A percentile compares a stretch with the other conserved stretches of the same genome.
Conservation (phyloP, 2,113 vertebrate species). For the Megalops atlanticus region DNA sequence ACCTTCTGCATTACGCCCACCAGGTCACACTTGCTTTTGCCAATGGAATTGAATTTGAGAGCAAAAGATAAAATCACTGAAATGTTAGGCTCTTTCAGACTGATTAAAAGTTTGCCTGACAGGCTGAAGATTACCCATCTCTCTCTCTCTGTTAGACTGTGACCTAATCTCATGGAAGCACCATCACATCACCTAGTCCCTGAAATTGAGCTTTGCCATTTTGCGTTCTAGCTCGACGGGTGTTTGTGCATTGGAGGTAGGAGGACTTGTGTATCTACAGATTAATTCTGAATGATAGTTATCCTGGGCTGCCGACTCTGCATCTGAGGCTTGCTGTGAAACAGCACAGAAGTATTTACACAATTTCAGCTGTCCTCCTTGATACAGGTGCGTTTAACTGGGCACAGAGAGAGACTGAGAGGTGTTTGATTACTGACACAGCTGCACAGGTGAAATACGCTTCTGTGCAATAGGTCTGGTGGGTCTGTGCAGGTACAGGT, state of each 20-base stretch:
- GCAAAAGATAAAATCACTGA: too few relatives aligned
- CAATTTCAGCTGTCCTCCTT: background rate
- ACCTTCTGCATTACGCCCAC: too few relatives aligned
- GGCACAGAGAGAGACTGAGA: background rate
- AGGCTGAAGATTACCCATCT: too few relatives aligned
- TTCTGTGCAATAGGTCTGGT: background rate
- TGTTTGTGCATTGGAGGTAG: background rate
- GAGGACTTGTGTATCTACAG: background rate
- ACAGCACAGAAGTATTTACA: background rate
- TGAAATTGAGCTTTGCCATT: background rate
- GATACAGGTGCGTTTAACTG: background rate
- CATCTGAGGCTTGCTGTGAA: too few relatives aligned
- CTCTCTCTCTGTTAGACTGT: too few relatives aligned
- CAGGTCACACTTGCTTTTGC: too few relatives aligned
- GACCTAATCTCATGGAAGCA: too few relatives aligned
- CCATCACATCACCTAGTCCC: background rate
- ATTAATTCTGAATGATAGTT: background rate
- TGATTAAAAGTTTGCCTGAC: too few relatives aligned
- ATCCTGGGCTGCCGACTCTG: background rate
- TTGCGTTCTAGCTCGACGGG: background rate
- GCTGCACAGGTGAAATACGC: background rate
- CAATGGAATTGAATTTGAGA: too few relatives aligned
- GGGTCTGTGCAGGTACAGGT: constrained; percentile 4
- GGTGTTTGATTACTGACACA: background rate
- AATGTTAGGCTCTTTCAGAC: too few relatives aligned